Percentiles rank a stretch among this genome's conserved stretches.
Evolutionary conservation across 1,140 invertebrate species (phyloP).

Genomic region (Orussus abietinus): DNA sequence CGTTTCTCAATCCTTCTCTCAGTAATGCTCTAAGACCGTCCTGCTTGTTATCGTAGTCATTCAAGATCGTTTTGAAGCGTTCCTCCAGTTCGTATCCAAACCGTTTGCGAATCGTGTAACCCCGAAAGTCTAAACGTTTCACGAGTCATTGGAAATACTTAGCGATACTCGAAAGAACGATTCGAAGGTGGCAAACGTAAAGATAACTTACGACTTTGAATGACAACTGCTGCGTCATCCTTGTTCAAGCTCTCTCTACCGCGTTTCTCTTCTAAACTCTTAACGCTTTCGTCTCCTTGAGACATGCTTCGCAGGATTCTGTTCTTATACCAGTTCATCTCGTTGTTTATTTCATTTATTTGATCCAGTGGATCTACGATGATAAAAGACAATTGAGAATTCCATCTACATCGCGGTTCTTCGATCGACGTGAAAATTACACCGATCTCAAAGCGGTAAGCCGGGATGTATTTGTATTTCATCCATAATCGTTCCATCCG

Average conservation of each 20-base stretch:
- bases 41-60: conserved; percentile 43
- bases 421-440: too few relatives aligned
- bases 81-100: conserved; percentile 59
- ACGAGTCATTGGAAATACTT: conserved; percentile 1
- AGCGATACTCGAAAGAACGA: too few relatives aligned
- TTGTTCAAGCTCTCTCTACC: conserved; percentile 53
- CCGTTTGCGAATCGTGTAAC: conserved; percentile 62
- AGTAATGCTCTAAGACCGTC: conserved; percentile 46
- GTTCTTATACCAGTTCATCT: conserved; percentile 37
- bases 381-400: too few relatives aligned
- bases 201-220: conserved; percentile 63
- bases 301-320: conserved; percentile 36
- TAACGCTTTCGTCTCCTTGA: too few relatives aligned
- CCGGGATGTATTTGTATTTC: too few relatives aligned
- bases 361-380: too few relatives aligned
- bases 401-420: too few relatives aligned
- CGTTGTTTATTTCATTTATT: too few relatives aligned
- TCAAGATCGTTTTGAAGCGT: conserved; percentile 45
- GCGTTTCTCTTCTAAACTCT: conserved; percentile 17
- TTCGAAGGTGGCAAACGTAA: too few relatives aligned
- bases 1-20: conserved; percentile 49
- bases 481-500: too few relatives aligned
- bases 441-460: too few relatives aligned
- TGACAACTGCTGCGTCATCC: conserved; percentile 61
- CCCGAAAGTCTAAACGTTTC: conserved; percentile 57